Evolutionary conservation across 2,113 vertebrate genomes (phyloP), one percentile per base, ranked within the genome.

Genomic region (Heterocephalus glaber): DNA sequence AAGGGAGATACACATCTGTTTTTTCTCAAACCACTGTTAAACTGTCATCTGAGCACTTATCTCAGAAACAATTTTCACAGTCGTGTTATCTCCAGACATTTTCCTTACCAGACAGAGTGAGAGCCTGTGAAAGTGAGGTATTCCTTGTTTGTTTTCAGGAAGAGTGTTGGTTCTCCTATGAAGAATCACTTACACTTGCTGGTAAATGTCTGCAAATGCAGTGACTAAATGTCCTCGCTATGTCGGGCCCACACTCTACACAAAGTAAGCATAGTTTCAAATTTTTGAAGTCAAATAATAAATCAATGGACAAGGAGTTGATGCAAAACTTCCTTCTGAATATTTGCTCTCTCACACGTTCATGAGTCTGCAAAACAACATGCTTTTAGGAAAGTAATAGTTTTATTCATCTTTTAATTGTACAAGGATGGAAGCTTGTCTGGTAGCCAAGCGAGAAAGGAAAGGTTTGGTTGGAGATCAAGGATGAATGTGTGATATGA

Each of bases 101-200:
- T 96, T 98, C 74, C 80, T 98, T 79, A 92, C 86, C 93, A 86
- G 96, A 98, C 90, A 97, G 97, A 96, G 94, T 74, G 72, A 96
- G 93, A 95, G 95, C 86, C 56, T 47, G 58, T 87, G 65, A 77
- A 97, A 96, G 79, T 9, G 49, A 95, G 90, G 47, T 28, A 93
- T 28, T 85, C 22, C 41, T 95, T 5, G 3, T 65, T 60, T 97
- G 54, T 97, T 97, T 97, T 95, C 87, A 74, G 81, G 77, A 92
- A 95, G 52, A n/a, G 3, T 72, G 41, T 0, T 28, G 4, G 66
- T 96, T 97, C 90, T 96, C 60, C 65, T 52, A 58, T 44, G 89
- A 96, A 54, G 68, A 96, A 95, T 94, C 56, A 92, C 7, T 85
- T 24, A 65, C 81, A 12, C 54, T 35, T 1, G 58, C 52, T 88